phyloP scores from a whole-genome alignment of 2,888 invertebrate genomes.

The Watsonalla binaria region DNA sequence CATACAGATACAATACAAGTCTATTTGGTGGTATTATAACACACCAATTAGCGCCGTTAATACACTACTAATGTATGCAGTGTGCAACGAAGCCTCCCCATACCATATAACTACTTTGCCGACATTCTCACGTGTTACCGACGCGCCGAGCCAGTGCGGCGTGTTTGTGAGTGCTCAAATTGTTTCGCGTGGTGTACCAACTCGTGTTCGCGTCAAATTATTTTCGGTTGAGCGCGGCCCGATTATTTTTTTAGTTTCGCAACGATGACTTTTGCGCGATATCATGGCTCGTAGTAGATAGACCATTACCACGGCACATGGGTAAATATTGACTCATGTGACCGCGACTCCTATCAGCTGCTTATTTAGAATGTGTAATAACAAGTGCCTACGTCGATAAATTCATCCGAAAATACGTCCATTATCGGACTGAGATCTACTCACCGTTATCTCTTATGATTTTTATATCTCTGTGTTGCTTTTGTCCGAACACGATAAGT shows the following conservation, averaged over 20 bases:
- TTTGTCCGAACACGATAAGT: conserved; percentile 36
- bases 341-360: conserved; percentile 36
- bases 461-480: conserved; percentile 47
- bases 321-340: conserved; percentile 1
- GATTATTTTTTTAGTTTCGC: conserved; percentile 54
- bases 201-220: conserved; percentile 46
- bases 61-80: conserved; percentile 47
- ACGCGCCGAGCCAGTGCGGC: conserved; percentile 3
- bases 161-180: conserved; percentile 17
- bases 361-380: conserved; percentile 40
- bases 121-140: background rate
- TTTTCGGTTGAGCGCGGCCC: conserved; percentile 40
- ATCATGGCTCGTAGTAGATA: conserved; percentile 28
- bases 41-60: conserved; percentile 57
- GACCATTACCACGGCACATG: too few species aligned
- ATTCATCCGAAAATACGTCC: conserved; percentile 36
- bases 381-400: conserved; percentile 36
- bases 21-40: conserved; percentile 49
- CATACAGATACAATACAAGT: conserved; percentile 45
- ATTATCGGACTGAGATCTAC: conserved; percentile 39
- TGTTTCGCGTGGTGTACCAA: conserved; percentile 28
- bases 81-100: conserved; percentile 30
- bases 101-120: background rate
- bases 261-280: conserved; percentile 36
- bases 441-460: conserved; percentile 38